Conservation (phyloP, 2,113 vertebrate genomes). For the Prinia subflava region DNA sequence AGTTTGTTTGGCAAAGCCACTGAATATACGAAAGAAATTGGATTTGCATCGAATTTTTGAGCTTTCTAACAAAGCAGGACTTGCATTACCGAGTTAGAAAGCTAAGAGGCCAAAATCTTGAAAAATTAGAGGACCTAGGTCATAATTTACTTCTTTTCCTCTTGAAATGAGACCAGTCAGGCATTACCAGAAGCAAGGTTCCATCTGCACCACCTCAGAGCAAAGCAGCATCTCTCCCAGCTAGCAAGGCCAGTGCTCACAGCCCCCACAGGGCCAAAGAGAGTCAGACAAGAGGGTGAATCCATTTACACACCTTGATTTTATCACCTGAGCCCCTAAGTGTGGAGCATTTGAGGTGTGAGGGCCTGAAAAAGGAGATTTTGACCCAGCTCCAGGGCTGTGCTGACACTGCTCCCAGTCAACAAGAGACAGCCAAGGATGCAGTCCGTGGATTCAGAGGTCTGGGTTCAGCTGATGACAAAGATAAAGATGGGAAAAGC, state of each 20-base stretch:
- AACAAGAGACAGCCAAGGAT: neutral
- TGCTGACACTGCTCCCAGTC: fast-evolving
- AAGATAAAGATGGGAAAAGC: neutral
- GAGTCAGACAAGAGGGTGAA: neutral
- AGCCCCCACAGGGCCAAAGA: neutral
- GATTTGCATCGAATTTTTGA: neutral
- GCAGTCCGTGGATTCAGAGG: neutral
- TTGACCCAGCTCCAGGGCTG: neutral
- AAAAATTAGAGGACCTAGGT: neutral
- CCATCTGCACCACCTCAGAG: neutral
- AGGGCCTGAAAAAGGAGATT: neutral
- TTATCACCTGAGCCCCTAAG: neutral
- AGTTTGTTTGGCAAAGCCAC: neutral
- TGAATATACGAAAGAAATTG: neutral
- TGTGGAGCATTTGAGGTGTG: fast-evolving
- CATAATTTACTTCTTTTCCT: neutral
- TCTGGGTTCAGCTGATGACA: neutral
- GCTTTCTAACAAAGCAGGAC: neutral
- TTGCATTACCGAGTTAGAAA: neutral
- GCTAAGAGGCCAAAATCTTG: neutral
- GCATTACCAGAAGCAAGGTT: neutral
- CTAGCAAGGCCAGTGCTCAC: neutral
- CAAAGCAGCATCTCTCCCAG: neutral
- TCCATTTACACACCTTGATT: neutral
- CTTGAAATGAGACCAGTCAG: neutral